Evolutionary conservation across 2,113 vertebrate species (phyloP).

Genomic region (Macrotis lagotis): DNA sequence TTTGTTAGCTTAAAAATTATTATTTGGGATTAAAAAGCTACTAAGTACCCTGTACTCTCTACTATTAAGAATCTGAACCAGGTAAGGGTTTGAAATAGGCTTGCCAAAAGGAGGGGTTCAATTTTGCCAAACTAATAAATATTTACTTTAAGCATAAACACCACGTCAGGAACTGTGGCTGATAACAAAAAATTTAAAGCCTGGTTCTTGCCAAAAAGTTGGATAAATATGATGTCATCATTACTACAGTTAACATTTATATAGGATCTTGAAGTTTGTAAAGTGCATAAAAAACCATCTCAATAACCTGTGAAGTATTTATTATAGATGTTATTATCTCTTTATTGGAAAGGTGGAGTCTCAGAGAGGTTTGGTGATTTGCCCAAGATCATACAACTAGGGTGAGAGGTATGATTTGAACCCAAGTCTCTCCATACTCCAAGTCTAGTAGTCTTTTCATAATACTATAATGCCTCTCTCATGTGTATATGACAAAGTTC

Average conservation of each 20-base stretch:
- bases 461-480: too few species aligned
- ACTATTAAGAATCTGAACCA: neutral
- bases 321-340: neutral
- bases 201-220: neutral
- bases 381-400: neutral
- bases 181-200: neutral
- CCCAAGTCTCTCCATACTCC: neutral
- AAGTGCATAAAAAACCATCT: neutral
- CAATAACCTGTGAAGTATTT: neutral
- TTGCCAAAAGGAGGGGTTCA: neutral
- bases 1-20: neutral
- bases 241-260: neutral
- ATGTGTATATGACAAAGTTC: too few species aligned
- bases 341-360: neutral
- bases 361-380: too few species aligned
- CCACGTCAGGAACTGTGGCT: neutral
- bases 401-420: neutral
- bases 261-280: neutral
- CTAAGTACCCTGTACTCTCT: neutral
- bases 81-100: neutral
- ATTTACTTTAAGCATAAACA: neutral
- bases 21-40: neutral
- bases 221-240: neutral
- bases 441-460: neutral
- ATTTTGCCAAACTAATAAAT: neutral